Evolutionary conservation across 2,888 invertebrate genomes (phyloP).

Genomic region (Embidobia sp.): DNA sequence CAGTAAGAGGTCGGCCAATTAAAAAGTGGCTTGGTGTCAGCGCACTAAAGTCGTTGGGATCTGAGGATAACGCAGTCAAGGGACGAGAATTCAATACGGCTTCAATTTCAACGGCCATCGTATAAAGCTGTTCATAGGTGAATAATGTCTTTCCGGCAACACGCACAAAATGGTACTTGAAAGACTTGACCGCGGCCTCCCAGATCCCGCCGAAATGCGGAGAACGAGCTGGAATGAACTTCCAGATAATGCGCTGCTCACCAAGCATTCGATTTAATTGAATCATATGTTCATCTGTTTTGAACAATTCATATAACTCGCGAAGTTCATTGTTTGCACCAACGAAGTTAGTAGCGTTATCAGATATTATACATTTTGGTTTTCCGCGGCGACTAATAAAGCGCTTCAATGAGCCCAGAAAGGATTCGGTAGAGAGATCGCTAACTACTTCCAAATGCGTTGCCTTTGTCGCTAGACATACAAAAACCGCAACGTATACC

Average conservation of each 20-base stretch:
- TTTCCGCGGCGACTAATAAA: neutral
- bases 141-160: neutral
- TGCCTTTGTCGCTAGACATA: constrained; percentile 45
- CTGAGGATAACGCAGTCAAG: neutral
- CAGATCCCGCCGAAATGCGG: too few relatives aligned
- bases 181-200: constrained; percentile 7
- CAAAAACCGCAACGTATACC: constrained; percentile 63
- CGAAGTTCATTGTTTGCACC: neutral
- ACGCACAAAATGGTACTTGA: constrained; percentile 3
- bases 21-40: neutral
- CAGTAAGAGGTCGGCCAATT: neutral
- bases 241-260: too few relatives aligned
- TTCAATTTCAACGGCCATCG: neutral
- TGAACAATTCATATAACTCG: neutral
- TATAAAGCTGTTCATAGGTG: neutral
- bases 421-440: constrained; percentile 53
- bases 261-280: neutral
- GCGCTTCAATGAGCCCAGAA: neutral
- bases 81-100: constrained; percentile 3
- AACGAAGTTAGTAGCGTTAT: neutral
- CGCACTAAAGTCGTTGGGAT: neutral
- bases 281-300: neutral
- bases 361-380: neutral
- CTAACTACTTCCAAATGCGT: constrained; percentile 62
- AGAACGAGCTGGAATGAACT: too few relatives aligned